A percentile compares a stretch with the other conserved stretches of the same genome.
phyloP scores from a whole-genome alignment of 37 sponge, comb jelly and placozoan species.

The Chondrosia reniformis region DNA sequence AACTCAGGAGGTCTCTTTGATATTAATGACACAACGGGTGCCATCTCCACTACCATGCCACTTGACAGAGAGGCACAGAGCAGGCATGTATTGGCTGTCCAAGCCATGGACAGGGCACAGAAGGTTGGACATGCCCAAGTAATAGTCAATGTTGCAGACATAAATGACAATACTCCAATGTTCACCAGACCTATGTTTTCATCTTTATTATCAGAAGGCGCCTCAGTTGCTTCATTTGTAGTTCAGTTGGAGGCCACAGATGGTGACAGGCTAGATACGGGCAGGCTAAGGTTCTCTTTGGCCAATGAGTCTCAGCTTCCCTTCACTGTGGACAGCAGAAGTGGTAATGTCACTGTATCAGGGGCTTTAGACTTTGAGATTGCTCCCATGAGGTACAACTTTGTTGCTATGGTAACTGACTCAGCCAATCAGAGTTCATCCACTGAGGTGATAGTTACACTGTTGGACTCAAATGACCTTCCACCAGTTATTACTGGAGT shows the following conservation, averaged over 20 bases:
- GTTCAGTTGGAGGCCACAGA: background rate
- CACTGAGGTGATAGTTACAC: conserved; percentile 13
- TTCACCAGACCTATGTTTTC: background rate
- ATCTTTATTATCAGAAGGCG: background rate
- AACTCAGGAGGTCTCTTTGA: background rate
- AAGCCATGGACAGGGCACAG: conserved; percentile 13
- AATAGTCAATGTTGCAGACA: background rate
- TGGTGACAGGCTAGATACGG: conserved; percentile 31
- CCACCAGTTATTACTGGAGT: background rate
- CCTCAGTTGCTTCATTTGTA: background rate
- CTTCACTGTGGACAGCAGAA: background rate
- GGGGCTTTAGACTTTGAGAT: background rate
- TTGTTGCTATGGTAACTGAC: background rate
- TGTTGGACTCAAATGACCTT: background rate
- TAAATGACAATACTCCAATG: background rate
- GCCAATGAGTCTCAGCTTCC: background rate
- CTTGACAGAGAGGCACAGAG: conserved; percentile 5
- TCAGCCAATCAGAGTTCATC: background rate
- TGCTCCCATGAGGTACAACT: background rate
- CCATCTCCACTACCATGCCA: background rate
- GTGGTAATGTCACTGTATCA: background rate
- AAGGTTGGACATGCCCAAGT: background rate
- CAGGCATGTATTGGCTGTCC: background rate
- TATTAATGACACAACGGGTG: conserved; percentile 11
- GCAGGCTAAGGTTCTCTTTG: conserved; percentile 24